Conservation (phyloP, 2,113 vertebrate species). For the Solea solea region DNA sequence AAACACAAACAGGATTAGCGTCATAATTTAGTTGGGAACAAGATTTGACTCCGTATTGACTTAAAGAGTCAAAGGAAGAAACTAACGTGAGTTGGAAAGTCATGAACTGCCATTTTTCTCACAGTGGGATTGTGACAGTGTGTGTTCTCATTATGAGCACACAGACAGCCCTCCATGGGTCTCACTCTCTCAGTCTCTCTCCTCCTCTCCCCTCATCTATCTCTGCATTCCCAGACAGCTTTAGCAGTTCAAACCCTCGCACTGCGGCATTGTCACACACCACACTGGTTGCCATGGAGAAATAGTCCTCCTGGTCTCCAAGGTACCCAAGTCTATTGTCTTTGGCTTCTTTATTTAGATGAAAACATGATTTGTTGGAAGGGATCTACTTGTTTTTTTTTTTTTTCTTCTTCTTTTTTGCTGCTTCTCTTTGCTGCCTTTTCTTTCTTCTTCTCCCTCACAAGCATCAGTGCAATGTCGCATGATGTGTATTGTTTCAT, state of each 20-base stretch:
- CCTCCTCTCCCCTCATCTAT: constrained; percentile 61
- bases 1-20: constrained; percentile 61
- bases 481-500: constrained; percentile 74
- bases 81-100: constrained; percentile 70
- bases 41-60: constrained; percentile 60
- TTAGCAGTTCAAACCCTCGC: constrained; percentile 79
- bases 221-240: constrained; percentile 81
- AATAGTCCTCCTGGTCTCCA: constrained; percentile 86
- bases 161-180: constrained; percentile 66
- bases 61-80: constrained; percentile 66
- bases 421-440: constrained; percentile 60
- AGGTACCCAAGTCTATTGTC: constrained; percentile 85
- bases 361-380: constrained; percentile 83
- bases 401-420: background rate
- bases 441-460: constrained; percentile 65
- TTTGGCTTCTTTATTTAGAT: constrained; percentile 86
- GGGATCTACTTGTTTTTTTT: constrained; percentile 73
- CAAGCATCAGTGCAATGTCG: constrained; percentile 65
- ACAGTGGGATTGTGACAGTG: constrained; percentile 75
- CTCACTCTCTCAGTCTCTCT: constrained; percentile 62
- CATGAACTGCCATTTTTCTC: constrained; percentile 75
- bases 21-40: constrained; percentile 65
- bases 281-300: constrained; percentile 85
- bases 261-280: constrained; percentile 82
- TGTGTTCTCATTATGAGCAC: constrained; percentile 77